Conservation (phyloP, 2,888 invertebrate genomes). For the Altica lythri region DNA sequence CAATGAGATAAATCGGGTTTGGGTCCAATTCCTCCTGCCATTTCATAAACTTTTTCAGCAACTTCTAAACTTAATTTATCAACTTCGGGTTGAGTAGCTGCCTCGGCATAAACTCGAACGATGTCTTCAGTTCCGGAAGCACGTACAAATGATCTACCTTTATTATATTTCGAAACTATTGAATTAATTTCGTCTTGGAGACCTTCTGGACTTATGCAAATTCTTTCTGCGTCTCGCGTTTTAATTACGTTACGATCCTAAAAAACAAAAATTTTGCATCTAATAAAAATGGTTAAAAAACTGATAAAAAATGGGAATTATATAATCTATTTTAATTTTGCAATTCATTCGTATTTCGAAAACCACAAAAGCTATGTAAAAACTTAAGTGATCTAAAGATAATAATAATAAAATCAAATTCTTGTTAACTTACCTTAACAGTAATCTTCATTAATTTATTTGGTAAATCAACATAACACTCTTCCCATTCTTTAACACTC, state of each 20-base stretch:
- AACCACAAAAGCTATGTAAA: background rate
- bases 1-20: constrained; percentile 57
- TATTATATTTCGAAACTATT: constrained; percentile 68
- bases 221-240: constrained; percentile 87
- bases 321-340: no score
- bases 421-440: constrained; percentile 64
- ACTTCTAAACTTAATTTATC: constrained; percentile 73
- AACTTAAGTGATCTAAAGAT: background rate
- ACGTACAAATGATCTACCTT: constrained; percentile 87
- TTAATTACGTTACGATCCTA: constrained; percentile 82
- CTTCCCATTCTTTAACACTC: constrained; percentile 79
- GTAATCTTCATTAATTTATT: constrained; percentile 86
- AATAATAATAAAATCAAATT: background rate
- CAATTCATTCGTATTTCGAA: background rate
- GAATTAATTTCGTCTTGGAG: constrained; percentile 81
- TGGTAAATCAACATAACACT: constrained; percentile 83
- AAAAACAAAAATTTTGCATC: constrained; percentile 13
- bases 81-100: constrained; percentile 69
- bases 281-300: background rate
- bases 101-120: constrained; percentile 95
- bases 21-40: constrained; percentile 80
- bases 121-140: constrained; percentile 98
- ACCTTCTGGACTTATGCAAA: constrained; percentile 78
- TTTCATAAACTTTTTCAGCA: constrained; percentile 72
- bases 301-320: background rate